Evolutionary conservation across 2,797 vertebrate genomes (phyloP).

Genomic region (Lithobates sylvaticus): DNA sequence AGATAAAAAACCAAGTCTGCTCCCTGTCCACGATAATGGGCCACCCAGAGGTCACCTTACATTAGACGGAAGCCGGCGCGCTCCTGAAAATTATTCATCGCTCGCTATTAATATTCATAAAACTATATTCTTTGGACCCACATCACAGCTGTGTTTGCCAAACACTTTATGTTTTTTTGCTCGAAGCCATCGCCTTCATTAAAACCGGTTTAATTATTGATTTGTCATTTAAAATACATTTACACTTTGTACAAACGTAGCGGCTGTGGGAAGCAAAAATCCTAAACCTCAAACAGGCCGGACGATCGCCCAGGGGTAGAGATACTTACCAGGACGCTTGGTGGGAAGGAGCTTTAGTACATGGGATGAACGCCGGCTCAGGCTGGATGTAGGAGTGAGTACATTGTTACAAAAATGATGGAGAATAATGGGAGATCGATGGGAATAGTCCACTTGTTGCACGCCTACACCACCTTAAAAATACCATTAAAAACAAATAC

Average conservation of each 20-base stretch:
- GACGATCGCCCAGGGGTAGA: too few species aligned
- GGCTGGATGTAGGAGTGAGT: too few species aligned
- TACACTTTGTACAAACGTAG: slow-evolving; percentile 4
- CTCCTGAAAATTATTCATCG: slow-evolving; percentile 45
- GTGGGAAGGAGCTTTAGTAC: too few species aligned
- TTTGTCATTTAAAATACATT: slow-evolving; percentile 45
- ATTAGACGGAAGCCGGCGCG: slow-evolving; percentile 30
- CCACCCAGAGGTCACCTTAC: slow-evolving; percentile 37
- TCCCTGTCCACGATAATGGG: background rate
- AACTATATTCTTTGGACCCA: slow-evolving; percentile 31
- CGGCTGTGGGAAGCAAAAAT: background rate
- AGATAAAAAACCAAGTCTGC: background rate
- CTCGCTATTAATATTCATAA: slow-evolving; percentile 52
- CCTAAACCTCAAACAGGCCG: background rate
- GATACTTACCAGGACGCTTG: too few species aligned
- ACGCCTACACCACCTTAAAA: too few species aligned
- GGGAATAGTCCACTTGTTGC: too few species aligned
- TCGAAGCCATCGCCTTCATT: slow-evolving; percentile 42
- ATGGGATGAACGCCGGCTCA: too few species aligned
- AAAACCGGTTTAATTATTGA: slow-evolving; percentile 52
- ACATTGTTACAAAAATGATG: too few species aligned
- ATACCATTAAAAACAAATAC: too few species aligned
- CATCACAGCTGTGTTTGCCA: slow-evolving; percentile 55
- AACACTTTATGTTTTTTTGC: slow-evolving; percentile 38
- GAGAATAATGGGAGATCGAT: too few species aligned